Percentiles rank a stretch among this genome's conserved stretches.
phyloP scores from a whole-genome alignment of 2,888 invertebrate genomes.

The Lithophane leautieri region DNA sequence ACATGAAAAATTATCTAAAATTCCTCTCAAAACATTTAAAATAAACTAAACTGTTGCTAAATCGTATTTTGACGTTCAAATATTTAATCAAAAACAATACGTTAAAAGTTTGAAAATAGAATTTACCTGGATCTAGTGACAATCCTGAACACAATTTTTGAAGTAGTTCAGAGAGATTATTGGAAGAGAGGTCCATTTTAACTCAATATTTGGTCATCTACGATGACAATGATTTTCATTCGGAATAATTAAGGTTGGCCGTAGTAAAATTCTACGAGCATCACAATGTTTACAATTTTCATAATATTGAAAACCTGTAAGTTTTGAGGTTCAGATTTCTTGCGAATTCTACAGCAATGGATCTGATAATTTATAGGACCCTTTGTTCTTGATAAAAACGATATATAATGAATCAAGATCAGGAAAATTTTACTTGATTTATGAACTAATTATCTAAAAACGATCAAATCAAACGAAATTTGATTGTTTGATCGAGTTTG shows the following conservation, averaged over 20 bases:
- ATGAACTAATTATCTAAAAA: conserved; percentile 36
- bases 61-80: conserved; percentile 50
- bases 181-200: conserved; percentile 78
- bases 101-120: conserved; percentile 71
- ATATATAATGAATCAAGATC: background rate
- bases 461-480: conserved; percentile 46
- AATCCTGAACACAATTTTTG: conserved; percentile 84
- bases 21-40: conserved; percentile 36
- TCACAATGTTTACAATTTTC: conserved; percentile 60
- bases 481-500: background rate
- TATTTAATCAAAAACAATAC: conserved; percentile 51
- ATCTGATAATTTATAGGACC: conserved; percentile 2
- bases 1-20: conserved; percentile 69
- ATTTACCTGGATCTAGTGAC: conserved; percentile 85
- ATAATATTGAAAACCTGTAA: conserved; percentile 8
- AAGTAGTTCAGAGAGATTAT: conserved; percentile 79
- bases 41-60: conserved; percentile 39
- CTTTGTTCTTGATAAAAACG: conserved; percentile 12
- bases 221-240: conserved; percentile 1
- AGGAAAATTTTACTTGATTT: conserved; percentile 5
- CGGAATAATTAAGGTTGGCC: conserved; percentile 2
- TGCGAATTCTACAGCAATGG: background rate
- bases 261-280: conserved; percentile 19
- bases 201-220: conserved; percentile 31
- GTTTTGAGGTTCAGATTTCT: conserved; percentile 4